These are phyloP conservation scores for Catocala nupta DNA, from an alignment of 2,888 invertebrate genomes.

Conservation along the genomic window DNA sequence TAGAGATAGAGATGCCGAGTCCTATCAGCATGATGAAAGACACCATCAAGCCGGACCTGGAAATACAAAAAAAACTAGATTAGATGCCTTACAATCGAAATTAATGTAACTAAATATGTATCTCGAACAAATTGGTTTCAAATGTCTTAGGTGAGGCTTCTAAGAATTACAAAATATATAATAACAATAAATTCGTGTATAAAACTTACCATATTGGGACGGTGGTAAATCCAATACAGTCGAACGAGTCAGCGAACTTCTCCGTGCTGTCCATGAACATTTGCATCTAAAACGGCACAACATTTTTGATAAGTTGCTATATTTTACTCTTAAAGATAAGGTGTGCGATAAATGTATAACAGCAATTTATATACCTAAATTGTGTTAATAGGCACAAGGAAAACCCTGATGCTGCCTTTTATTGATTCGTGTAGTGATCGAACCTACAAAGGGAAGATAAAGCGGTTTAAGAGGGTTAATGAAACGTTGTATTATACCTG, in stretches of 20 bases:
- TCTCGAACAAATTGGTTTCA: too few species aligned
- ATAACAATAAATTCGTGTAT: background rate
- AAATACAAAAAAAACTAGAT: background rate
- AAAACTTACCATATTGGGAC: constrained; percentile 92
- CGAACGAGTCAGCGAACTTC: constrained; percentile 92
- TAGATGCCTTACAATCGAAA: too few species aligned
- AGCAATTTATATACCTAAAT: too few species aligned
- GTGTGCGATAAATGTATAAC: too few species aligned
- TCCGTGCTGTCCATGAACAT: constrained; percentile 82
- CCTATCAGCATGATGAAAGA: constrained; percentile 92
- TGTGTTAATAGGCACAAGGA: too few species aligned
- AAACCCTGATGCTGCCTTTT: too few species aligned
- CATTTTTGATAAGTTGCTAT: background rate
- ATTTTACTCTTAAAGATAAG: too few species aligned
- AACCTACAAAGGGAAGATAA: too few species aligned
- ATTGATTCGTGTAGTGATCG: too few species aligned
- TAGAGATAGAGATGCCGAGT: constrained; percentile 92
- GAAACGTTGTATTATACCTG: constrained; percentile 68
- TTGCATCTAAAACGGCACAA: constrained; percentile 78
- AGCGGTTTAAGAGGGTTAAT: too few species aligned
- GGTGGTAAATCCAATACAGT: constrained; percentile 97
- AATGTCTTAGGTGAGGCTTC: too few species aligned
- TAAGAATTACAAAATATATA: background rate
- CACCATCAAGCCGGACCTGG: constrained; percentile 93
- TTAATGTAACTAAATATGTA: too few species aligned